These are phyloP conservation scores for Gastrophryne carolinensis DNA, from an alignment of 2,797 vertebrate genomes.

Conservation along the genomic window DNA sequence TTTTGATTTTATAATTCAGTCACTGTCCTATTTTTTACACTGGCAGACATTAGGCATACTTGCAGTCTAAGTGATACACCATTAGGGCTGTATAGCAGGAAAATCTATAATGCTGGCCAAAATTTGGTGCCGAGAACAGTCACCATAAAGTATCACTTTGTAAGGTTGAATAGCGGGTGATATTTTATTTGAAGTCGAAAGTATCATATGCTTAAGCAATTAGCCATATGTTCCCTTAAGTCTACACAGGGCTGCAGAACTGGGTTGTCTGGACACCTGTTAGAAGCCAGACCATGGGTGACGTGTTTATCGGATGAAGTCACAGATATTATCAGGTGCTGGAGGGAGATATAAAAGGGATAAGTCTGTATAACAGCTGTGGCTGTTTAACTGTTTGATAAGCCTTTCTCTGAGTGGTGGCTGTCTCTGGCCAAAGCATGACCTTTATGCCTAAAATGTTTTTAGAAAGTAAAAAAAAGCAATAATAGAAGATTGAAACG, in stretches of 20 bases:
- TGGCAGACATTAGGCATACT: not conserved
- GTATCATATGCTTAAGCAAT: not conserved
- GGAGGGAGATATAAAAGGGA: constrained; percentile 20
- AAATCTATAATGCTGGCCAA: not conserved
- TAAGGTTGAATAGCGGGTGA: not conserved
- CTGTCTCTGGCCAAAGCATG: constrained; percentile 6
- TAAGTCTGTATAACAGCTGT: constrained; percentile 20
- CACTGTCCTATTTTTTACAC: not conserved
- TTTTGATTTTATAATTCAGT: not conserved
- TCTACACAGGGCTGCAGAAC: not conserved
- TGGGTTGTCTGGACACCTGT: not conserved
- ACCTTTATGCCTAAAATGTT: not conserved
- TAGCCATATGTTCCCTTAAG: not conserved
- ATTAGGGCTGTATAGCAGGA: not conserved
- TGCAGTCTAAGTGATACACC: not conserved
- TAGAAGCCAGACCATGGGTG: not conserved
- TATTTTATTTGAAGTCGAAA: not conserved
- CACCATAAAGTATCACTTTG: not conserved
- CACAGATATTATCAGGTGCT: constrained; percentile 6
- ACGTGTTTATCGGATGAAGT: constrained; percentile 10
- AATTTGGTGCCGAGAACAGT: not conserved
- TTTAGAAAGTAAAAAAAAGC: not conserved
- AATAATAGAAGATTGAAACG: not conserved
- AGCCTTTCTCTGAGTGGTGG: not conserved
- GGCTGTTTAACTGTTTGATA: not conserved